Percentiles rank a stretch among this genome's conserved stretches.
These are phyloP conservation scores for Hippopotamus amphibius DNA, from an alignment of 2,113 vertebrate species.

Conservation along the genomic window DNA sequence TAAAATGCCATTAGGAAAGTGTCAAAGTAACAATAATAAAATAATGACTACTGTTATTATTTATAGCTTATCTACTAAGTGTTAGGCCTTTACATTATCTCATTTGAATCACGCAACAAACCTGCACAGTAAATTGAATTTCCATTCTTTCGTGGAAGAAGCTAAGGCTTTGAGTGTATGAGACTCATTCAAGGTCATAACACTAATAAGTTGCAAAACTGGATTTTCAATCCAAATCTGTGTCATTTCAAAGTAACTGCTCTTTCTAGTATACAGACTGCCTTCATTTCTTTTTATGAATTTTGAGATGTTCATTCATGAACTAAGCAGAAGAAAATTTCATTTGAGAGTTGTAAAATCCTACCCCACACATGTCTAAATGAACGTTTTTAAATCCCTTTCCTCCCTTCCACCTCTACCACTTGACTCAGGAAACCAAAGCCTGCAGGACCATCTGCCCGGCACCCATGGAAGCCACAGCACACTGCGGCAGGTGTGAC, in stretches of 20 bases:
- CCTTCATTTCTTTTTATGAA: neutral
- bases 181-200: neutral
- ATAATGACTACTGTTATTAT: neutral
- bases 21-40: neutral
- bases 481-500: constrained; percentile 92
- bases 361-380: neutral
- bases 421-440: constrained; percentile 81
- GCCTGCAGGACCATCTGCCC: constrained; percentile 91
- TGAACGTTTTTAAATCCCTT: neutral
- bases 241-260: neutral
- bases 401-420: neutral
- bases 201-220: neutral
- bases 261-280: neutral
- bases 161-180: neutral
- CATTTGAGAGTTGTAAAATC: neutral
- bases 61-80: neutral
- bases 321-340: neutral
- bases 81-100: neutral
- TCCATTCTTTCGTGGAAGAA: neutral
- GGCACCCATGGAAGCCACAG: constrained; percentile 82
- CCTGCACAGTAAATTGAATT: neutral
- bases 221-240: neutral
- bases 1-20: neutral
- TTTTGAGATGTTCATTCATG: neutral
- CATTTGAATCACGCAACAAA: neutral